These are phyloP conservation scores for Scolopax mira DNA, from an alignment of 2,113 vertebrate genomes.

Conservation along the genomic window DNA sequence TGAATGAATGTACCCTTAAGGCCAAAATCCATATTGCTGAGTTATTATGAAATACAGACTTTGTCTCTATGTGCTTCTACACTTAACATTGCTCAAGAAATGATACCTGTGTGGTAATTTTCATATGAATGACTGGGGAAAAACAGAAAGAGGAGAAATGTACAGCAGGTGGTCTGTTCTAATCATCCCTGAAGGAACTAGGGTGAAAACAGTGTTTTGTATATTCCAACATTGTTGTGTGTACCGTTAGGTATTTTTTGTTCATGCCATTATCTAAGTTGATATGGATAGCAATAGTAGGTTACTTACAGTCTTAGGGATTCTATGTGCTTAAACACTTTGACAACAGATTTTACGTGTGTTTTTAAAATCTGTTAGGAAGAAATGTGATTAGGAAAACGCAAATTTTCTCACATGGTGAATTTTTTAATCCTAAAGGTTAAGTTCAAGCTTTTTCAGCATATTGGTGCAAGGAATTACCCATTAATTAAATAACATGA, in stretches of 20 bases:
- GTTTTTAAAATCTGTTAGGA: constrained; percentile 49
- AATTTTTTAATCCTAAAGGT: constrained; percentile 60
- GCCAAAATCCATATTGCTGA: constrained; percentile 42
- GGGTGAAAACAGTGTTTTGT: background rate
- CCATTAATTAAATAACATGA: constrained; percentile 66
- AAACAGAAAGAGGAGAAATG: background rate
- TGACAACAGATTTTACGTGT: constrained; percentile 48
- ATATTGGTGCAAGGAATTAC: constrained; percentile 58
- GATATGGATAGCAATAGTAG: background rate
- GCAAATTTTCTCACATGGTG: constrained; percentile 55
- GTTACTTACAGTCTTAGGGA: background rate
- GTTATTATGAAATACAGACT: constrained; percentile 49
- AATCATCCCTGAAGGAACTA: background rate
- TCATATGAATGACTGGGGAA: background rate
- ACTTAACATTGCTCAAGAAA: constrained; percentile 31
- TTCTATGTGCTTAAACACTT: background rate
- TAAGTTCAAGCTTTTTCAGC: constrained; percentile 59
- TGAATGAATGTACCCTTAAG: constrained; percentile 57
- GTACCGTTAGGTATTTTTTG: background rate
- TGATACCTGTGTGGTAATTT: constrained; percentile 13
- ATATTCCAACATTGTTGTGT: background rate
- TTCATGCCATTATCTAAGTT: background rate
- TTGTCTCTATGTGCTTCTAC: constrained; percentile 11
- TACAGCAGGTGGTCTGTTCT: background rate
- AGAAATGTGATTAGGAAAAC: constrained; percentile 48